Conservation (phyloP, 2,113 vertebrate species). For the Mastomys coucha region DNA sequence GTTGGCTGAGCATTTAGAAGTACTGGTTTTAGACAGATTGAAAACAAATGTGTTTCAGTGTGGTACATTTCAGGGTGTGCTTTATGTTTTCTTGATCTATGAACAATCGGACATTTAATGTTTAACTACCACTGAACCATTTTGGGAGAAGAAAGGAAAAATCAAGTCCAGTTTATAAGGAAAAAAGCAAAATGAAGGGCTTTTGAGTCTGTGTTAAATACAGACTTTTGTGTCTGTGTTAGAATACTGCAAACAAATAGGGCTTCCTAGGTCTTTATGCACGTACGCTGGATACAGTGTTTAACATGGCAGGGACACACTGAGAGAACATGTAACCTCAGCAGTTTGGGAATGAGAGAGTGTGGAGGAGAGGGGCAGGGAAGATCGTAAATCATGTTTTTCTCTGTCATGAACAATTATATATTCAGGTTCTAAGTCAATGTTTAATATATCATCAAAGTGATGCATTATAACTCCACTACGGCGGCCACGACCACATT, state of each 20-base stretch:
- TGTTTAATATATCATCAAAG: constrained; percentile 76
- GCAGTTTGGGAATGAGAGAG: background rate
- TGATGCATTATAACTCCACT: constrained; percentile 61
- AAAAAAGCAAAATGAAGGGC: constrained; percentile 57
- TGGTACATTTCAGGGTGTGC: constrained; percentile 62
- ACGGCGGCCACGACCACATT: constrained; percentile 58
- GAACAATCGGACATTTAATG: constrained; percentile 73
- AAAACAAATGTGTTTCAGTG: constrained; percentile 69
- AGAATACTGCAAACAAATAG: constrained; percentile 62
- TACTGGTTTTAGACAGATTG: constrained; percentile 70
- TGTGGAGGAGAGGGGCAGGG: constrained; percentile 58
- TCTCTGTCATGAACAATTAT: constrained; percentile 80
- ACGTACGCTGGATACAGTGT: constrained; percentile 38
- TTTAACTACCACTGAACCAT: constrained; percentile 70
- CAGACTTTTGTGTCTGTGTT: background rate
- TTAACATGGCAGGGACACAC: constrained; percentile 76
- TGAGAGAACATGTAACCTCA: constrained; percentile 65
- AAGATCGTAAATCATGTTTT: constrained; percentile 80
- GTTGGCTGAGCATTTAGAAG: constrained; percentile 70
- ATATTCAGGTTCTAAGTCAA: constrained; percentile 70
- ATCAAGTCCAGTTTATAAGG: constrained; percentile 40
- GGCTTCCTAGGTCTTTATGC: constrained; percentile 48
- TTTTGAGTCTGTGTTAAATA: background rate
- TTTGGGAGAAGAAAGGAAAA: constrained; percentile 35
- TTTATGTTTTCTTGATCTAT: constrained; percentile 78